phyloP scores from a whole-genome alignment of 2,113 vertebrate species.

The Colaptes auratus region DNA sequence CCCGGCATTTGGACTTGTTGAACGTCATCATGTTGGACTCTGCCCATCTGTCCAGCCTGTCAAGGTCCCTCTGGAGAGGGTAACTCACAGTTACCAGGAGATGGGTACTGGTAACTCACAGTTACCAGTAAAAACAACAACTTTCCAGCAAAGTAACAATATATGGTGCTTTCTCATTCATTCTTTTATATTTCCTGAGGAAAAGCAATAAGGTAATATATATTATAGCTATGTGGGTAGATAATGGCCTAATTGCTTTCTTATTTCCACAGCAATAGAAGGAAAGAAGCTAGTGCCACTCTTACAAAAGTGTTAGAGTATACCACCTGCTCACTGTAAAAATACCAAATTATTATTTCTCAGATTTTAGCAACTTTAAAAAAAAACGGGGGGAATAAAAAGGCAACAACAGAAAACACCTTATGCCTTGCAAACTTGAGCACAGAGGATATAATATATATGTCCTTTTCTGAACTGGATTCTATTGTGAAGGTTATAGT shows the following conservation, averaged over 20 bases:
- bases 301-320: neutral
- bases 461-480: neutral
- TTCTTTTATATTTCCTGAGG: neutral
- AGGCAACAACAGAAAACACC: too few species aligned
- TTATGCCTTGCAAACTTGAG: neutral
- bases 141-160: neutral
- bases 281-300: neutral
- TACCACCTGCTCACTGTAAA: neutral
- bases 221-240: neutral
- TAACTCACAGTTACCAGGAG: rapidly evolving
- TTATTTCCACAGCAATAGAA: neutral
- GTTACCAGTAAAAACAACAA: neutral
- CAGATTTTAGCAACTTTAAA: neutral
- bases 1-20: too few species aligned
- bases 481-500: neutral
- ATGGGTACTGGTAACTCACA: rapidly evolving
- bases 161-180: neutral
- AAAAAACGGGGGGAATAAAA: neutral
- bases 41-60: too few species aligned
- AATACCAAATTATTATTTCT: neutral
- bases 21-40: too few species aligned
- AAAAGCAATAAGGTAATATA: neutral
- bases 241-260: neutral
- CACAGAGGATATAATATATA: neutral
- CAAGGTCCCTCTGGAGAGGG: too few species aligned